Conservation (phyloP, 2,797 vertebrate species). For the Lepus oiostolus region DNA sequence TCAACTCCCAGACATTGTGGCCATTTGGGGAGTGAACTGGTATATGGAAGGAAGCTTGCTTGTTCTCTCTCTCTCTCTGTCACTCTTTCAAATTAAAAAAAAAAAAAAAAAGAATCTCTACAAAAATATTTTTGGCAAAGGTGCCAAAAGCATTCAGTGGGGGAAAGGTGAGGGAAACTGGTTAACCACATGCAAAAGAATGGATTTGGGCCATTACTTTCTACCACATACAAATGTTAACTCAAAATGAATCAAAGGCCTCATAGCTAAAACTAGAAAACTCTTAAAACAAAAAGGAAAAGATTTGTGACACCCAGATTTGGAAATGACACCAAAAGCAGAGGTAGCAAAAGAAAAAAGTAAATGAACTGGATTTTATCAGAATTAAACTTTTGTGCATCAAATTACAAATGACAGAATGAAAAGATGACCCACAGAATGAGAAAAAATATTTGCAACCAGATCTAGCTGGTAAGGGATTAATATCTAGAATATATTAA, state of each 20-base stretch:
- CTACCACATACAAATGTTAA: conserved; percentile 11
- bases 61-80: too few relatives aligned
- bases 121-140: too few relatives aligned
- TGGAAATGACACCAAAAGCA: not conserved
- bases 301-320: too few relatives aligned
- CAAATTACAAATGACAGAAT: not conserved
- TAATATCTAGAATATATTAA: not conserved
- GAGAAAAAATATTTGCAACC: not conserved
- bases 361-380: too few relatives aligned
- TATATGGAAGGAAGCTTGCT: too few relatives aligned
- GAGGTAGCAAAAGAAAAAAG: not conserved
- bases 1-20: too few relatives aligned
- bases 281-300: too few relatives aligned
- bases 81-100: too few relatives aligned
- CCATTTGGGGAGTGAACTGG: too few relatives aligned
- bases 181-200: not conserved
- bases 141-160: too few relatives aligned
- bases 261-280: conserved; percentile 3
- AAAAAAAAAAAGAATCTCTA: too few relatives aligned
- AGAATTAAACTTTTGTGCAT: not conserved
- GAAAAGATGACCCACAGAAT: not conserved
- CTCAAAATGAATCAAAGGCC: conserved; percentile 11
- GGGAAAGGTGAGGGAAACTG: not conserved
- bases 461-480: not conserved
- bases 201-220: not conserved